Evolutionary conservation across 2,888 invertebrate genomes (phyloP), one percentile per base, ranked within the genome.

Genomic region (Zelleria hepariella): DNA sequence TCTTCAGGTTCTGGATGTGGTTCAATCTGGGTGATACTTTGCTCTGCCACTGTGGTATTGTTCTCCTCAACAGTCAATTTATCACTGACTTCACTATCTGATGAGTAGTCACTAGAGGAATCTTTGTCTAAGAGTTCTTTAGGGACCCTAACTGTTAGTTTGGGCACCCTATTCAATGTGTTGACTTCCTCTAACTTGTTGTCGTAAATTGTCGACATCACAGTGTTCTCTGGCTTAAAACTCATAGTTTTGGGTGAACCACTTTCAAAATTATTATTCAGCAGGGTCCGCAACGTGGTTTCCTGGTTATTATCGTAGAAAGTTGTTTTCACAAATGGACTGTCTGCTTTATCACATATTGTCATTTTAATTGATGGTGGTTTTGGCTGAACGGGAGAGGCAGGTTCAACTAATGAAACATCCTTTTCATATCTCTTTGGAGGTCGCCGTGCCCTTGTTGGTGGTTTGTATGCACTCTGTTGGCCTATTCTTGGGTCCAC

Each of bases 121-220:
- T 86, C 84, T 72, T 86, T 89, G 66, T 89, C 89, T 62, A 86
- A 72, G 62, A 91, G 90, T 69, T 91, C 91, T 74, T 91, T 92
- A 54, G 92, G 91, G 65, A 92, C 90, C 75, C 93, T 91, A 24
- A 94, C 85, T 65, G 93, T 94, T 59, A 94, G 82, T 78, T 94
- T 94, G 67, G 92, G 93, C 64, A 93, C 92, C 78, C 91, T 91
- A 73, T 89, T 89, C 60, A 88, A 72, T 67, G 85, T 81, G 66
- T 84, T 86, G 52, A 75, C 71, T 66, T 83, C 82, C 64, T 86
- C 85, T 62, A 82, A 69, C 66, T 85, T 86, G 65, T 86, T 87
- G 71, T 88, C 88, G 75, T 87, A 88, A 67, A 87, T 88, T 63
- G 87, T 88, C 21, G 85, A 77, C 74, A 86, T 85, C 1, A 88